Evolutionary conservation across 2,113 vertebrate species (phyloP).

Genomic region (Pseudorasbora parva): DNA sequence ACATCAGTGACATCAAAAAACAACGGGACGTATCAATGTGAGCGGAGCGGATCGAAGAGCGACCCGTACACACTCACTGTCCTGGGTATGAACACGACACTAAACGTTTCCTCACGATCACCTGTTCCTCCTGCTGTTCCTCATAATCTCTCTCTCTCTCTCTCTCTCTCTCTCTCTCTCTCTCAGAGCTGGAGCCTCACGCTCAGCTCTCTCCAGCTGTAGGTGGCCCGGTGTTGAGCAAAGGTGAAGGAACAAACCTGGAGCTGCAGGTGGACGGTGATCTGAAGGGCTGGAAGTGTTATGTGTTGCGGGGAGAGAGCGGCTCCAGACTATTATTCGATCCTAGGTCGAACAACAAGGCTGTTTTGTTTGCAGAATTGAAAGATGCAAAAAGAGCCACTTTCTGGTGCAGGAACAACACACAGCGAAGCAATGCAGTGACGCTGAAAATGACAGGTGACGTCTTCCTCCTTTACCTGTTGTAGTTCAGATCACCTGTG

Average conservation of each 20-base stretch:
- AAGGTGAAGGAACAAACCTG: constrained; percentile 10
- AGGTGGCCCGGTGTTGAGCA: not conserved
- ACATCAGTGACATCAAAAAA: not conserved
- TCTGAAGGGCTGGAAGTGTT: constrained; percentile 1
- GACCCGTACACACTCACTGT: rapidly evolving
- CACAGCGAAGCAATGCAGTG: constrained; percentile 12
- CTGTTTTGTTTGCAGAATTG: not conserved
- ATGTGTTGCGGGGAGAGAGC: not conserved
- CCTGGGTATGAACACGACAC: constrained; percentile 1
- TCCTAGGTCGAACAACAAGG: not conserved
- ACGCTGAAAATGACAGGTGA: constrained; percentile 35
- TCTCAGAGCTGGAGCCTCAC: constrained; percentile 35
- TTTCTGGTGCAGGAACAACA: constrained; percentile 25
- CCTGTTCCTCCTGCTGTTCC: constrained; percentile 5
- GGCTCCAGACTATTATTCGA: rapidly evolving
- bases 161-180: constrained; percentile 60
- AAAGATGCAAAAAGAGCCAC: not conserved
- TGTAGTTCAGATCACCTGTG: not conserved
- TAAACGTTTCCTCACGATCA: not conserved
- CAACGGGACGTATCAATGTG: not conserved
- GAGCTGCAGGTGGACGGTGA: constrained; percentile 10
- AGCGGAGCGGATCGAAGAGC: not conserved
- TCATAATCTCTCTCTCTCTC: constrained; percentile 59
- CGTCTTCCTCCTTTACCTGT: too few species aligned
- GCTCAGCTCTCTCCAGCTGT: not conserved